Evolutionary conservation across 2,797 vertebrate genomes (phyloP).

Genomic region (Aeoliscus strigatus): DNA sequence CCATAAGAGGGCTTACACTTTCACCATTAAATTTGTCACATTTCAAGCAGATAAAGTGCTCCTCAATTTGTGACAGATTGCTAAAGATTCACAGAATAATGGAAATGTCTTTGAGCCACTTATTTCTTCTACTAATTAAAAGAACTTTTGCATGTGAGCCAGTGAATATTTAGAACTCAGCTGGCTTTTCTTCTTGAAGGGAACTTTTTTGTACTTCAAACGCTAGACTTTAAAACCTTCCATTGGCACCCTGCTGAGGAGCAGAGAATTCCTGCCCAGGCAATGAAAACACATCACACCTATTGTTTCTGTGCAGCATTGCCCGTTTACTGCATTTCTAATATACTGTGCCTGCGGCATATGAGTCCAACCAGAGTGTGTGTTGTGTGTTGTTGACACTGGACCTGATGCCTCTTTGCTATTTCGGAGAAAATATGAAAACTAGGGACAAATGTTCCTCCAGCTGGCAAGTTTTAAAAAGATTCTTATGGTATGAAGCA

Average conservation of each 20-base stretch:
- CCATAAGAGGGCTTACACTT: conserved; percentile 42
- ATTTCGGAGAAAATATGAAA: no score
- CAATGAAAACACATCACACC: conserved; percentile 20
- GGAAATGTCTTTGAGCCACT: conserved; percentile 41
- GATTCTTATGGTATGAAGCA: conserved; percentile 3
- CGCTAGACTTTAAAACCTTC: conserved; percentile 31
- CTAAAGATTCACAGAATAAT: conserved; percentile 31
- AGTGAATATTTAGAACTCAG: conserved; percentile 23
- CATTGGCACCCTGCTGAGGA: conserved; percentile 34
- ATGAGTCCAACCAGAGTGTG: conserved; percentile 7
- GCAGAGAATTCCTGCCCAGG: conserved; percentile 27
- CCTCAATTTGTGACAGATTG: conserved; percentile 35
- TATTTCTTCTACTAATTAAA: conserved; percentile 34
- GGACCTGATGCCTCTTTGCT: no score
- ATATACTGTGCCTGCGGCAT: conserved; percentile 11
- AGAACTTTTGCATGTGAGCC: conserved; percentile 23
- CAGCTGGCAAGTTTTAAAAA: conserved; percentile 11
- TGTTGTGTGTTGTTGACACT: no score
- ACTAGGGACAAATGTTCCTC: conserved; percentile 10
- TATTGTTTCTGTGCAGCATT: conserved; percentile 23
- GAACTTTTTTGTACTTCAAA: conserved; percentile 22
- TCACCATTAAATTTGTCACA: conserved; percentile 40
- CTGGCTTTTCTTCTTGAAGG: conserved; percentile 36
- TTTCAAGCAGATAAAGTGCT: conserved; percentile 37
- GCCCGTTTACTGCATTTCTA: conserved; percentile 18